A percentile compares a stretch with the other conserved stretches of the same genome.
Evolutionary conservation across 2,888 invertebrate species (phyloP).

Genomic region (Tenthredo scrophulariae): DNA sequence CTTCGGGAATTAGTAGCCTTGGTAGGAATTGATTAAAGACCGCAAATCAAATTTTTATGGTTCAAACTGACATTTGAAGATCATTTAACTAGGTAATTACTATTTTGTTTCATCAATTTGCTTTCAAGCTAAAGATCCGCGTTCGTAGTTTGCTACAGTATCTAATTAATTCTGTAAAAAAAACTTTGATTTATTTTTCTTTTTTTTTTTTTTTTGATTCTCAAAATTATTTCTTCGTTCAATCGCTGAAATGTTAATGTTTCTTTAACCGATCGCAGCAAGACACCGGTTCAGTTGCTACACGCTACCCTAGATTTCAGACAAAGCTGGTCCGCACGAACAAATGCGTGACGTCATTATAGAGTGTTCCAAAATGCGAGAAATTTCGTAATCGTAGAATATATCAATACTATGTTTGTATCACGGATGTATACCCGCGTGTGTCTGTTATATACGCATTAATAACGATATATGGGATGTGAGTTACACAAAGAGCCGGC

Average conservation of each 20-base stretch:
- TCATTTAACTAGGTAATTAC: no score
- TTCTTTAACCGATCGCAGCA: not conserved
- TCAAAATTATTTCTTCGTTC: not conserved
- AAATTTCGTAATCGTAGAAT: conserved; percentile 19
- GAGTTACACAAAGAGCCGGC: conserved; percentile 25
- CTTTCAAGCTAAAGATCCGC: no score
- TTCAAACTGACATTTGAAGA: no score
- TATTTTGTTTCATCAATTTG: no score
- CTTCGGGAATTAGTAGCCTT: not conserved
- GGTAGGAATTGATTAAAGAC: not conserved
- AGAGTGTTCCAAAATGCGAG: conserved; percentile 12
- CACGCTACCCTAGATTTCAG: conserved; percentile 8
- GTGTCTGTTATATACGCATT: not conserved
- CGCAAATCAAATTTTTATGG: no score
- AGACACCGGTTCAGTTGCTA: not conserved
- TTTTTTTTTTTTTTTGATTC: not conserved
- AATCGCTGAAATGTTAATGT: not conserved
- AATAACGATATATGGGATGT: conserved; percentile 10
- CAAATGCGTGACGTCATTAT: conserved; percentile 22
- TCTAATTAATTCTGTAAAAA: not conserved
- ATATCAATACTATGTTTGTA: not conserved
- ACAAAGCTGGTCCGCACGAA: not conserved
- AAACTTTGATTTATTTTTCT: not conserved
- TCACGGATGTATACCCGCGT: not conserved
- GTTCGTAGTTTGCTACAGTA: no score